A percentile compares a stretch with the other conserved stretches of the same genome.
phyloP scores from a whole-genome alignment of 2,888 invertebrate species.

The Himalopsyche kuldschensis region DNA sequence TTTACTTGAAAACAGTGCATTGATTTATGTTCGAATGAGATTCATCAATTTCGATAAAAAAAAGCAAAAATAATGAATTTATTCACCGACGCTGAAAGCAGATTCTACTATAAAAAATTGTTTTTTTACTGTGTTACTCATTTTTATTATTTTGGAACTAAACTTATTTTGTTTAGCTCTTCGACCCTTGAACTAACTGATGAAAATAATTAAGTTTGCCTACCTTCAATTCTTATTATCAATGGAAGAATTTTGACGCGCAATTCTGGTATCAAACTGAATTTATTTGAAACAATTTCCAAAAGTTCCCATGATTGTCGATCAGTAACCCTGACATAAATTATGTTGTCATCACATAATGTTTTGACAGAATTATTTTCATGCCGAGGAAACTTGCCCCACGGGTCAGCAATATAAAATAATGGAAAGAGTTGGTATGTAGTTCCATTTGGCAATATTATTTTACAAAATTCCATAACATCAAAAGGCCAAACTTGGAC shows the following conservation, averaged over 20 bases:
- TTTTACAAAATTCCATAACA: neutral
- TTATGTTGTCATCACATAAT: neutral
- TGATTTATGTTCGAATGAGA: no score
- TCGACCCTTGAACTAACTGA: no score
- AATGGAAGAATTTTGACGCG: neutral
- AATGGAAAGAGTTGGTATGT: neutral
- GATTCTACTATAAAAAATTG: no score
- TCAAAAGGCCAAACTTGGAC: neutral
- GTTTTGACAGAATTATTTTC: neutral
- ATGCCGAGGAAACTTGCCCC: neutral
- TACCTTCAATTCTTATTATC: neutral
- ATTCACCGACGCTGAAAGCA: no score
- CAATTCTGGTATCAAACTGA: neutral
- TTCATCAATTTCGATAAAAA: no score
- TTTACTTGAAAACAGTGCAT: no score
- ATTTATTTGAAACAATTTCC: neutral
- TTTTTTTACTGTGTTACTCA: no score
- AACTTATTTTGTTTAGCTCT: no score
- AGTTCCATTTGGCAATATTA: constrained; percentile 3
- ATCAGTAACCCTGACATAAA: neutral
- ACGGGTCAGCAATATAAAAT: constrained; percentile 6
- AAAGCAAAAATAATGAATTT: no score
- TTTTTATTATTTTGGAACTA: no score
- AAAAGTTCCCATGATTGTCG: neutral
- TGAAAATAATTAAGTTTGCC: neutral